phyloP scores from a whole-genome alignment of 2,888 invertebrate genomes.

The Pachliopta kotzebuea region DNA sequence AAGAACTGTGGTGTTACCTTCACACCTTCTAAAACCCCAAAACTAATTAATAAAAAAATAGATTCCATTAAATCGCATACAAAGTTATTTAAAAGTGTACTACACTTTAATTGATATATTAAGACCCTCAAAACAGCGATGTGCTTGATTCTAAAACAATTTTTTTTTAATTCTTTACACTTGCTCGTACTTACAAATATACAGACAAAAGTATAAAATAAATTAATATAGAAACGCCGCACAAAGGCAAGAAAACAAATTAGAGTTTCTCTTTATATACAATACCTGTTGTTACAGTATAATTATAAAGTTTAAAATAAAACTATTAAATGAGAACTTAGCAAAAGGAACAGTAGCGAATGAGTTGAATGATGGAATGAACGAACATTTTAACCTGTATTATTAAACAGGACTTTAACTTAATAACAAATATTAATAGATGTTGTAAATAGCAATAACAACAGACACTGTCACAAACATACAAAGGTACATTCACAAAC shows the following conservation, averaged over 20 bases:
- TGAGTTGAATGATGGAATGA: slow-evolving; percentile 2
- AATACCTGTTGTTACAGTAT: slow-evolving; percentile 30
- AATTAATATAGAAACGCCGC: slow-evolving; percentile 59
- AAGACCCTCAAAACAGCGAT: slow-evolving; percentile 61
- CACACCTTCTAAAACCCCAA: too few species aligned
- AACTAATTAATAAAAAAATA: too few species aligned
- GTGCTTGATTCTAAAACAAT: slow-evolving; percentile 29
- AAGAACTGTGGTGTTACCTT: too few species aligned
- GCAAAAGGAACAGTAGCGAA: neutral
- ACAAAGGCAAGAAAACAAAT: slow-evolving; percentile 59
- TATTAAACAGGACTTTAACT: neutral
- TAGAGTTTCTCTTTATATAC: slow-evolving; percentile 37
- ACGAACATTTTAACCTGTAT: neutral
- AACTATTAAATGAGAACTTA: neutral
- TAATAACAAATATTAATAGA: neutral
- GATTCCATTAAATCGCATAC: too few species aligned
- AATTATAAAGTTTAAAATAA: neutral
- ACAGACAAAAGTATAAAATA: slow-evolving; percentile 46
- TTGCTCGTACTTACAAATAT: slow-evolving; percentile 76
- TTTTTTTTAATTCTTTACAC: slow-evolving; percentile 63
- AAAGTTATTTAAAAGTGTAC: too few species aligned
- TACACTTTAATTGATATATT: neutral
- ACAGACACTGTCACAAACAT: slow-evolving; percentile 53
- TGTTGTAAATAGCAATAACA: slow-evolving; percentile 56
- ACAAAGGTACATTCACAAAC: slow-evolving; percentile 71